Evolutionary conservation across 30 jellyfish, hydroid and myxozoan genomes (phyloP).

Genomic region (Aurelia coerulea): DNA sequence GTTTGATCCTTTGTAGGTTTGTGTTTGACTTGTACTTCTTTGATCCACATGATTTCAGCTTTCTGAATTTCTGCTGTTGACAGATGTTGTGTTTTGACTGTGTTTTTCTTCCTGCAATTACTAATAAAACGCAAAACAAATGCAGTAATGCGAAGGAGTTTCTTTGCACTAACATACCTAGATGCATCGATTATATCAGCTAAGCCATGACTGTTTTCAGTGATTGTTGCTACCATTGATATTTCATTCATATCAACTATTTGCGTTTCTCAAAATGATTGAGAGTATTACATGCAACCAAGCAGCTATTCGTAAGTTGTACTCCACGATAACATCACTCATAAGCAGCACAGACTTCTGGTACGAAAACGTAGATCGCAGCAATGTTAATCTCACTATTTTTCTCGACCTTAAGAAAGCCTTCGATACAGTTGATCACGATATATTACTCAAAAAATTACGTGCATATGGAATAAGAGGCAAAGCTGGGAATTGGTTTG

Average conservation of each 20-base stretch:
- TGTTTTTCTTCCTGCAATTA: background rate
- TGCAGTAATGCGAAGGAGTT: constrained; percentile 54
- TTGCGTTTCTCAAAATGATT: background rate
- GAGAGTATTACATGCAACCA: background rate
- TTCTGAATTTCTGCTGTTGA: constrained; percentile 11
- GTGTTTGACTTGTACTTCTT: background rate
- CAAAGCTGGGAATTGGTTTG: too few relatives aligned
- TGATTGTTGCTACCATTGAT: constrained; percentile 7
- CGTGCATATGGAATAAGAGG: too few relatives aligned
- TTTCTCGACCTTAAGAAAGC: too few relatives aligned
- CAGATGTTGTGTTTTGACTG: constrained; percentile 4
- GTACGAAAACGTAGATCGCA: too few relatives aligned
- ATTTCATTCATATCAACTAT: constrained; percentile 26
- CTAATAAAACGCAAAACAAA: constrained; percentile 43
- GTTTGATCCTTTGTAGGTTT: constrained; percentile 2
- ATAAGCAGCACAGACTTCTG: too few relatives aligned
- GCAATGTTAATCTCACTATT: too few relatives aligned
- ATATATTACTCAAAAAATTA: too few relatives aligned
- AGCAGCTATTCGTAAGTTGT: too few relatives aligned
- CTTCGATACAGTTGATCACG: too few relatives aligned
- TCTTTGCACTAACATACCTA: constrained; percentile 47
- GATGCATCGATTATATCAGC: constrained; percentile 8
- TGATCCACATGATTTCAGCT: constrained; percentile 45
- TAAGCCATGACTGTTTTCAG: background rate
- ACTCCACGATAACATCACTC: too few relatives aligned